Evolutionary conservation across 2,113 vertebrate genomes (phyloP), one percentile per base, ranked within the genome.

Genomic region (Plestiodon gilberti): DNA sequence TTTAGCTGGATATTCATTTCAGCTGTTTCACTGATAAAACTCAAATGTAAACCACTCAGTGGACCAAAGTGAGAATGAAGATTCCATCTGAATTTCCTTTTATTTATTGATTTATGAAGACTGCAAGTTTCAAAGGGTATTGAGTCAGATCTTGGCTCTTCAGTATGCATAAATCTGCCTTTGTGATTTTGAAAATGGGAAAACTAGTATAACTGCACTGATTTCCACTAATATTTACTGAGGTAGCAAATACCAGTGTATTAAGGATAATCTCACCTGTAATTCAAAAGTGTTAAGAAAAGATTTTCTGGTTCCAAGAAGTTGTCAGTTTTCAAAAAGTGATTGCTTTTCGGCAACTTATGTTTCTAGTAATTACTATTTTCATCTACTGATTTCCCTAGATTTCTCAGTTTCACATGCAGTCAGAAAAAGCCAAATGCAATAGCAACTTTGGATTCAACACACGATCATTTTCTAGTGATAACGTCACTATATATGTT

Each of bases 61-160:
- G 71, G 87, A 75, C 88, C 71, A 73, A 40, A 82, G 82, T 93
- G 83, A 89, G 0, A 6, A 91, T 87, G 85, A 43, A 79, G 25
- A 43, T 75, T 89, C 92, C 67, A 89, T 86, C 81, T 85, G 57
- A 84, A 90, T 71, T 93, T 93, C 90, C 88, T 93, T 81, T 73
- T 23, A n/a, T n/a, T n/a, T 73, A 77, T 43, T n/a, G 61, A 74
- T 52, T 88, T 88, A 90, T 90, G 90, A 93, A 85, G 86, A 78
- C 84, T 69, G 40, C 70, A 55, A 55, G 35, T 0, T 0, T 74
- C 74, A 83, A 40, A 14, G 80, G 74, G 78, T 88, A 84, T 87
- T 77, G 59, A 9, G 71, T 81, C 48, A 38, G 38, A 65, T 40
- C 43, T 20, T 91, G 52, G 65, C 67, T 78, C 77, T 2, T 77